Evolutionary conservation across 1,140 invertebrate genomes (phyloP), one percentile per base, ranked within the genome.

Genomic region (Euglossa dilemma): DNA sequence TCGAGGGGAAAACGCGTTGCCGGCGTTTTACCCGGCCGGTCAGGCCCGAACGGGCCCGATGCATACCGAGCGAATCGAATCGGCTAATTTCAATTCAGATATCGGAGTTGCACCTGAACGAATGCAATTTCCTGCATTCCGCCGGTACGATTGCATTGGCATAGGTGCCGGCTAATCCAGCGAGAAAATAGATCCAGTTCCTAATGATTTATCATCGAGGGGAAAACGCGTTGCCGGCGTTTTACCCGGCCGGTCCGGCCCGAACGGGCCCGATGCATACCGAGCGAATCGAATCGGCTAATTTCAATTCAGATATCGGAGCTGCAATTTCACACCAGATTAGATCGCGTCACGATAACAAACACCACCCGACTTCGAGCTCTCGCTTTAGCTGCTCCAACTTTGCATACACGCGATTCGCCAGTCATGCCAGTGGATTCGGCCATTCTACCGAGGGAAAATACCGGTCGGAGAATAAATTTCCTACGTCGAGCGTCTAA

Each of bases 361-460:
- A 78, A 84, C 59, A 85, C 71, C 52, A 74, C 23, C 36, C 43
- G 52, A 69, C 66, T 23, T 64, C 28, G 2, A 52, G 56, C 73
- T 75, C 73, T 75, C 57, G 84, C 83, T 87, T 85, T 78, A 80
- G 61, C 75, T 82, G 74, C 28, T 63, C 28, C 18, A 69, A 73
- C 36, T 85, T 90, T 57, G 79, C 54, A 50, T 63, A 83, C 69
- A 72, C 59, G 67, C 59, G 70, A 89, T 79, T 70, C 64, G 80
- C 69, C 61, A 71, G 54, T 52, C 72, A 76, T 84, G 71, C 85
- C 9, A 71, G 36, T 70, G 25, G 59, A 61, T 43, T 61, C 18
- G 0, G 4, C 20, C 23, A 16, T 57, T 56, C 7, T 36, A 12
- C 52, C 23, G 28, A 36, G 36, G 36, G 1, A 36, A 36, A 36